A percentile compares a stretch with the other conserved stretches of the same genome.
Evolutionary conservation across 2,888 invertebrate species (phyloP).

Genomic region (Bedellia somnulentella): DNA sequence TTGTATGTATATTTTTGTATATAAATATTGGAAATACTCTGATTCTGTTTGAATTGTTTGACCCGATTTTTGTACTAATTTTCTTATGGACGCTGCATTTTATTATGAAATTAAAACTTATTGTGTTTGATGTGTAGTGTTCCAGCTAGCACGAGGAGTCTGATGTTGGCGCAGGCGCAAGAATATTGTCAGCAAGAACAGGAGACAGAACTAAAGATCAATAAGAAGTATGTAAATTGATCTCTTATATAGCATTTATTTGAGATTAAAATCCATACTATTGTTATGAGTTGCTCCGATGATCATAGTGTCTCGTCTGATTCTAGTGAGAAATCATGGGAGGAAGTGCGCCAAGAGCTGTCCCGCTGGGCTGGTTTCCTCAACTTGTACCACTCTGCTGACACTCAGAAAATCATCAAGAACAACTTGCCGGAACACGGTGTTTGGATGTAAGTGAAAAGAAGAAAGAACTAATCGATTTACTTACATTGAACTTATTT

Average conservation of each 20-base stretch:
- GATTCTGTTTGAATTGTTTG: too few species aligned
- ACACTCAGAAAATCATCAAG: conserved; percentile 25
- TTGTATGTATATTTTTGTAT: too few species aligned
- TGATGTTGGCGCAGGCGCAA: conserved; percentile 46
- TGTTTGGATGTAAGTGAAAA: conserved; percentile 41
- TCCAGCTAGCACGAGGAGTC: conserved; percentile 32
- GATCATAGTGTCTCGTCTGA: too few species aligned
- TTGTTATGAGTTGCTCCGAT: too few species aligned
- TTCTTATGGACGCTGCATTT: too few species aligned
- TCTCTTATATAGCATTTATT: conserved; percentile 9
- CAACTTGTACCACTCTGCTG: conserved; percentile 39
- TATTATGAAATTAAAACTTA: too few species aligned
- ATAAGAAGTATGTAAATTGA: conserved; percentile 27
- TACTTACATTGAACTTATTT: too few species aligned
- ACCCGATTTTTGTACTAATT: too few species aligned
- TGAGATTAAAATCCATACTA: too few species aligned
- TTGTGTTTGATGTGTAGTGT: conserved; percentile 25
- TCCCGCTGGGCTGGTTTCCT: conserved; percentile 48
- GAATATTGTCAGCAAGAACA: conserved; percentile 52
- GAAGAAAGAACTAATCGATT: neutral
- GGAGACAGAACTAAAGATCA: conserved; percentile 36
- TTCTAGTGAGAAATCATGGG: conserved; percentile 29
- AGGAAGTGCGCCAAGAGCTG: conserved; percentile 34
- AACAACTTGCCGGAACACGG: conserved; percentile 15
- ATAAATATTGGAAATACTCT: too few species aligned